These are phyloP conservation scores for Hormaphis cornu DNA, from an alignment of 1,140 invertebrate genomes.

Conservation along the genomic window DNA sequence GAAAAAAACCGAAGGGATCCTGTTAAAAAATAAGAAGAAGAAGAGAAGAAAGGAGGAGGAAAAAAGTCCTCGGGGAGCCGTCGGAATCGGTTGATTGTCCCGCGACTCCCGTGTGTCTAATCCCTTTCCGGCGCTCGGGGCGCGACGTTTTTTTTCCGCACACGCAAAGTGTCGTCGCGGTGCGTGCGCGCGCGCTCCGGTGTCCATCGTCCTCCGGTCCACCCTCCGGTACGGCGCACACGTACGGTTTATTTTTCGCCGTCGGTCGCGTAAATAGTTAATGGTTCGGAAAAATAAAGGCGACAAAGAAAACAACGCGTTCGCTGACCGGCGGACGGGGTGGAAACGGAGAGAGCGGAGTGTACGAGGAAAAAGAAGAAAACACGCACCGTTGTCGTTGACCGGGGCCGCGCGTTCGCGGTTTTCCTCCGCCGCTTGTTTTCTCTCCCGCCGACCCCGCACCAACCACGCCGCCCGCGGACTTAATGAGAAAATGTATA, in stretches of 20 bases:
- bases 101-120: constrained; percentile 9
- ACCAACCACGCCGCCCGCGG: too few species aligned
- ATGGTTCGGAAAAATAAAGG: constrained; percentile 32
- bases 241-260: constrained; percentile 26
- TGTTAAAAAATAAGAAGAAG: constrained; percentile 4
- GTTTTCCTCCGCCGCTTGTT: constrained; percentile 6
- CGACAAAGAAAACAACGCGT: constrained; percentile 32
- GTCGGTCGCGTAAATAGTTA: constrained; percentile 32
- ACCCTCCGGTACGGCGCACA: background rate
- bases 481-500: constrained; percentile 22
- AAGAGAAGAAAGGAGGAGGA: background rate
- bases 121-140: background rate
- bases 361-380: background rate
- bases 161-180: constrained; percentile 12
- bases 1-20: constrained; percentile 27
- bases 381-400: constrained; percentile 4
- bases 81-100: constrained; percentile 32
- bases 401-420: background rate
- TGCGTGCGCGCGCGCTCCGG: too few species aligned
- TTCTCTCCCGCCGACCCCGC: background rate
- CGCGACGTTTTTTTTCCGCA: background rate
- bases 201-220: background rate
- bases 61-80: constrained; percentile 30
- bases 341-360: background rate
- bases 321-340: background rate